Conservation (phyloP, 1,140 invertebrate species). For the Eueides isabella region DNA sequence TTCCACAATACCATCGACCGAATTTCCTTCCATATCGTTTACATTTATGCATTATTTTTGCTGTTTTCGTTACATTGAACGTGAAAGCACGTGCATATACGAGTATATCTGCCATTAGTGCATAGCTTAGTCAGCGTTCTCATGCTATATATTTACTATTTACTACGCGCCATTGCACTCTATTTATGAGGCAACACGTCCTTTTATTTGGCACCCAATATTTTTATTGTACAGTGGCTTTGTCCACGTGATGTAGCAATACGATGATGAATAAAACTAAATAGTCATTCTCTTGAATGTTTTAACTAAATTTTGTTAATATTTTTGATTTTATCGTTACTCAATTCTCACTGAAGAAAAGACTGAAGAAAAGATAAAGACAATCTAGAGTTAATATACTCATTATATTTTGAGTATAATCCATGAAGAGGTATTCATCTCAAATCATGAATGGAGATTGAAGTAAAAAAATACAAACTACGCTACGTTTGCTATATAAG, state of each 20-base stretch:
- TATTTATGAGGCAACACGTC: slow-evolving; percentile 42
- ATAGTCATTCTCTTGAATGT: not conserved
- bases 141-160: slow-evolving; percentile 42
- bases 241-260: not conserved
- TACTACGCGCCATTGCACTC: slow-evolving; percentile 47
- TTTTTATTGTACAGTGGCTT: slow-evolving; percentile 37
- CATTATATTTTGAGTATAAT: no score
- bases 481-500: no score
- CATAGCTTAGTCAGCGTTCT: slow-evolving; percentile 43
- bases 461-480: no score
- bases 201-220: slow-evolving; percentile 44
- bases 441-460: no score
- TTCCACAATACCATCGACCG: no score
- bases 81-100: slow-evolving; percentile 23
- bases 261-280: not conserved
- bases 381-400: no score
- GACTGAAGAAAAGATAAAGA: no score
- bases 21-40: no score
- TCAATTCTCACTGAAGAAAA: no score
- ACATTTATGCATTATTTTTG: not conserved
- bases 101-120: slow-evolving; percentile 36
- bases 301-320: not conserved
- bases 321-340: not conserved
- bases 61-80: slow-evolving; percentile 32
- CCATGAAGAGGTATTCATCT: no score